Conservation (phyloP, 2,888 invertebrate species). For the Watsonalla cultraria region DNA sequence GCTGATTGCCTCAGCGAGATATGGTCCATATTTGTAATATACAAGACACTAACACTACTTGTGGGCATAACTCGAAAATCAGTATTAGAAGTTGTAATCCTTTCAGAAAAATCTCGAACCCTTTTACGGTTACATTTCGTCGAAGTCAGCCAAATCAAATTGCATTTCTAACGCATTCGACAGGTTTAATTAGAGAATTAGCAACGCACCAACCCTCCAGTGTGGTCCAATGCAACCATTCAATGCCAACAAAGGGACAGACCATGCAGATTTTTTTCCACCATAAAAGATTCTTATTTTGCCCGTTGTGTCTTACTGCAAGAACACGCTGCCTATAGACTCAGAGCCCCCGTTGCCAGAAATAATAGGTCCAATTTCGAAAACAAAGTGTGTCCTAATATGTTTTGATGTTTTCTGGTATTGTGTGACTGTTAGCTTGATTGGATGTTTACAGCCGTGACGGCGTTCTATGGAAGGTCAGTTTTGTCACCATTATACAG, state of each 20-base stretch:
- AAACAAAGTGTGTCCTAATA: conserved; percentile 67
- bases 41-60: no score
- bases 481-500: conserved; percentile 38
- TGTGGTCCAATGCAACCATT: conserved; percentile 64
- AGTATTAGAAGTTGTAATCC: neutral
- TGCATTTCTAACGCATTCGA: conserved; percentile 12
- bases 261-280: conserved; percentile 26
- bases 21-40: no score
- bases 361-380: conserved; percentile 65
- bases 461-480: conserved; percentile 28
- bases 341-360: conserved; percentile 58
- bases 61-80: no score
- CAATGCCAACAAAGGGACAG: conserved; percentile 45
- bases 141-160: conserved; percentile 6
- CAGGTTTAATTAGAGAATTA: conserved; percentile 59
- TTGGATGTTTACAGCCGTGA: conserved; percentile 62
- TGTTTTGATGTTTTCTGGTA: conserved; percentile 71
- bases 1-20: no score
- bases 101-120: neutral
- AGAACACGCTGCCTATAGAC: conserved; percentile 45
- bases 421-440: conserved; percentile 54
- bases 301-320: conserved; percentile 38
- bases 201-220: conserved; percentile 61
- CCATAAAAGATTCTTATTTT: conserved; percentile 27
- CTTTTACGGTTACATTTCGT: neutral